Percentiles rank a stretch among this genome's conserved stretches.
phyloP scores from a whole-genome alignment of 2,888 invertebrate genomes.

The Tanypteryx hageni region DNA sequence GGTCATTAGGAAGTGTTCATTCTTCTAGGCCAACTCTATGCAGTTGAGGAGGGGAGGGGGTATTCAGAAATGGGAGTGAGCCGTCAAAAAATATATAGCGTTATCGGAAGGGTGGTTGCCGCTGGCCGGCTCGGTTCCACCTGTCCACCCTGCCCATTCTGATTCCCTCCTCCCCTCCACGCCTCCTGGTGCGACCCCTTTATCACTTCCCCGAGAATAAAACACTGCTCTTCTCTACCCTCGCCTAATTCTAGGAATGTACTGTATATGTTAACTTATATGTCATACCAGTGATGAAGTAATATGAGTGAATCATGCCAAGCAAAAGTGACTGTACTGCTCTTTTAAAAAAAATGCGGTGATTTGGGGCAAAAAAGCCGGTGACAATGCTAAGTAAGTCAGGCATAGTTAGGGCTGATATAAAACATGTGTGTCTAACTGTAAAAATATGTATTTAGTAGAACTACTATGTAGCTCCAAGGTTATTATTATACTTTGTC shows the following conservation, averaged over 20 bases:
- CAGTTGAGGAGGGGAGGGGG: background rate
- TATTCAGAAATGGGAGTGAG: slow-evolving; percentile 1
- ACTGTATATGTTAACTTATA: slow-evolving; percentile 62
- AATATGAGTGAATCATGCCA: slow-evolving; percentile 37
- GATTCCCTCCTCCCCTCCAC: background rate
- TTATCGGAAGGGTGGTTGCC: slow-evolving; percentile 45
- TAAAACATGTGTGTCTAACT: slow-evolving; percentile 61
- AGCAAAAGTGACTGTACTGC: slow-evolving; percentile 44
- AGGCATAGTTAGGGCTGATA: slow-evolving; percentile 54
- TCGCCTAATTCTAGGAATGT: slow-evolving; percentile 52
- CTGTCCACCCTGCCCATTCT: slow-evolving; percentile 10
- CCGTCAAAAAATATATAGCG: background rate
- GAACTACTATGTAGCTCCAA: slow-evolving; percentile 66
- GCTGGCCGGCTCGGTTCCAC: slow-evolving; percentile 43
- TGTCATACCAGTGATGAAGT: slow-evolving; percentile 50
- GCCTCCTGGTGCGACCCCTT: background rate
- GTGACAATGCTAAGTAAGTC: slow-evolving; percentile 52
- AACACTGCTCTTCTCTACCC: slow-evolving; percentile 14
- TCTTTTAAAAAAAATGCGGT: slow-evolving; percentile 34
- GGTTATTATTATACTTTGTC: slow-evolving; percentile 46
- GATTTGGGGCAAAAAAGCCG: slow-evolving; percentile 22
- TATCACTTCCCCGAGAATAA: background rate
- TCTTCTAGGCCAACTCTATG: slow-evolving; percentile 13
- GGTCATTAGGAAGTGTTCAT: slow-evolving; percentile 34
- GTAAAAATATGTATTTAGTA: slow-evolving; percentile 63